A percentile compares a stretch with the other conserved stretches of the same genome.
phyloP scores from a whole-genome alignment of 2,113 vertebrate genomes.

The Aegithalos caudatus region DNA sequence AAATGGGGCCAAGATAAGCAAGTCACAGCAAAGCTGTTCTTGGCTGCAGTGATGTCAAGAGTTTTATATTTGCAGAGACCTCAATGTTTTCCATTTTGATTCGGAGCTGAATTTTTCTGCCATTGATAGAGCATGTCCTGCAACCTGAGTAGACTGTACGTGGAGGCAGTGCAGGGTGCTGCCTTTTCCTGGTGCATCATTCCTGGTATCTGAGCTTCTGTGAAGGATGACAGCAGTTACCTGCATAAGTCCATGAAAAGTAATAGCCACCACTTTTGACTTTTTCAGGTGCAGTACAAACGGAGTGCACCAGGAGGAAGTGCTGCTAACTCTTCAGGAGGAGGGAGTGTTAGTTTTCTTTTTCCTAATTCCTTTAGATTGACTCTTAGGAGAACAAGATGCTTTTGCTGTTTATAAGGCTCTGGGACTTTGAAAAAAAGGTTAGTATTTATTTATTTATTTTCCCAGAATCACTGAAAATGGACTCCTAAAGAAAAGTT shows the following conservation, averaged over 20 bases:
- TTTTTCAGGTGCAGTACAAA: background rate
- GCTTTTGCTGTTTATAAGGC: background rate
- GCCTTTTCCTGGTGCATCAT: background rate
- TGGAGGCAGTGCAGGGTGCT: background rate
- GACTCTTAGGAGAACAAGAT: background rate
- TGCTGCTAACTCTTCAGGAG: background rate
- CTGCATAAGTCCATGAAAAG: background rate
- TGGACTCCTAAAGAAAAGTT: background rate
- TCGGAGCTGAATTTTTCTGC: background rate
- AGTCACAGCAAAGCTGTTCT: background rate
- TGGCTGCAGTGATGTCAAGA: background rate
- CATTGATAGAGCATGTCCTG: background rate
- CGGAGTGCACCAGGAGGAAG: background rate
- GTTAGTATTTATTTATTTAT: background rate
- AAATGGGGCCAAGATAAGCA: background rate
- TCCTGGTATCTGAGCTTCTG: background rate
- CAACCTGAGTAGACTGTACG: background rate
- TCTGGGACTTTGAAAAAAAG: background rate
- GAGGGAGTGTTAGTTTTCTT: background rate
- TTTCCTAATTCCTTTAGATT: background rate
- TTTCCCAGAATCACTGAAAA: background rate
- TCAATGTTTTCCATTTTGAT: background rate
- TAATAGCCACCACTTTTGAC: background rate
- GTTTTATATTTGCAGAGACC: background rate
- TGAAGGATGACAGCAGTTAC: background rate